Base-by-base conservation (phyloP, 2,888 invertebrate species). In the Ceriagrion tenellum region DNA sequence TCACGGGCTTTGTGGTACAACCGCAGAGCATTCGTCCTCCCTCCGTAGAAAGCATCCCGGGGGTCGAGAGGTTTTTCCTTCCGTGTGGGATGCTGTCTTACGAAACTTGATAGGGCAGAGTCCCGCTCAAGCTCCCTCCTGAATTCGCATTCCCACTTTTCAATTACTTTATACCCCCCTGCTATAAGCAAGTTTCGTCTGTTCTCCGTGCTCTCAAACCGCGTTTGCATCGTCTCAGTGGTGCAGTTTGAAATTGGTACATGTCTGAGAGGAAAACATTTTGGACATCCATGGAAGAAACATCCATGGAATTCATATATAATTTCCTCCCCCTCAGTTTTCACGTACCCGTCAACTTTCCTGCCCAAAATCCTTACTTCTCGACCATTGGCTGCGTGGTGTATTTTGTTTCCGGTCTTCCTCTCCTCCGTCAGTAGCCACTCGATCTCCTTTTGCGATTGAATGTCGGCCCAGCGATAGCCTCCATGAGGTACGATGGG, bases 31-130 rank as follows among this genome's bases (percentile, higher is more conserved):
- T 96, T 96, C 18, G 96, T 96, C 95, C 96, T 93, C 90, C 96
- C 96, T 4, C 96, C 96, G 95, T 95, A 96, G 93, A 96, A 96
- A 81, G 95, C 95, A 89, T 96, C 95, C 95, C 96, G 95, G 90
- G 96, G 96, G 88, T 96, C 95, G 47, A 96, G 90, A 55, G 95
- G 91, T 95, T 95, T 95, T 13, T 95, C 89, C 88, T 95, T 74
- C 95, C 40, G 23, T 20, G 55, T 0, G 18, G 55, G 55, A 4
- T 47, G 55, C 8, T n/a, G 18, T 26, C 55, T 4, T 0, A 23
- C 6, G 23, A 55, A 12, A 16, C 55, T 26, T 4, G 55, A 20
- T 8, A 90, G n/a, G 26, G 6, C 55, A 47, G 55, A n/a, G 95
- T 95, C 56, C 81, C 90, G 40, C 88, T 95, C 88, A 88, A 95